Base-by-base conservation (phyloP, 1,140 invertebrate species). In the Augochlora pura region DNA sequence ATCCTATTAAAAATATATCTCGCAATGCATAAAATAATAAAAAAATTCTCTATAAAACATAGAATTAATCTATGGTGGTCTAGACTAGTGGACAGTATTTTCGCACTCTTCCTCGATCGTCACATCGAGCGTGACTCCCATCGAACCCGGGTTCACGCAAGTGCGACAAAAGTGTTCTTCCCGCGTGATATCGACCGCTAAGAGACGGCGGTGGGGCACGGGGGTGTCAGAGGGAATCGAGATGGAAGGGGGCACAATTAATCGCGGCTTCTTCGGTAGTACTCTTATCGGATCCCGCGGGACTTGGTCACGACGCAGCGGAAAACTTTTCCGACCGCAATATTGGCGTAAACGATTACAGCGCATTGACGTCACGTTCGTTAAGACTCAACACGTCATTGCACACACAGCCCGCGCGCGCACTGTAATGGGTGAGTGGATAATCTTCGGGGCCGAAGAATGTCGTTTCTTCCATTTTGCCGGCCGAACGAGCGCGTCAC, bases 291-390 rank as follows among this genome's bases (percentile, higher is more conserved):
- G 42, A 46, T 66, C 52, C 23, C 27, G 21, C 12, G 46, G 49
- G 77, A 54, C 38, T 46, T 18, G 38, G n/a, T 21, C 14, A 25
- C 67, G 63, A 71, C 70, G 78, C 63, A 39, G 63, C 74, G 46
- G 39, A 64, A 82, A 85, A 86, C 66, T 80, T 85, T n/a, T 69
- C 42, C 60, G 54, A 42, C 42, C 10, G 16, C 46, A 79, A 82
- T 80, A 85, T 85, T 62, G 74, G 59, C 79, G 65, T 60, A 66
- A 60, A 68, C 75, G 75, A 85, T 86, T 79, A 86, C 62, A 76
- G 54, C 64, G 62, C 73, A 72, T 85, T 67, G 76, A 82, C 83
- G 84, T 86, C 83, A 77, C 82, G 57, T 64, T 70, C 60, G 69
- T 71, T 77, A 85, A 70, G 82, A 63, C 39, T 16, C 49, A 72